A percentile compares a stretch with the other conserved stretches of the same genome.
Evolutionary conservation across 2,797 vertebrate genomes (phyloP).

Genomic region (Phalloptychus januarius): DNA sequence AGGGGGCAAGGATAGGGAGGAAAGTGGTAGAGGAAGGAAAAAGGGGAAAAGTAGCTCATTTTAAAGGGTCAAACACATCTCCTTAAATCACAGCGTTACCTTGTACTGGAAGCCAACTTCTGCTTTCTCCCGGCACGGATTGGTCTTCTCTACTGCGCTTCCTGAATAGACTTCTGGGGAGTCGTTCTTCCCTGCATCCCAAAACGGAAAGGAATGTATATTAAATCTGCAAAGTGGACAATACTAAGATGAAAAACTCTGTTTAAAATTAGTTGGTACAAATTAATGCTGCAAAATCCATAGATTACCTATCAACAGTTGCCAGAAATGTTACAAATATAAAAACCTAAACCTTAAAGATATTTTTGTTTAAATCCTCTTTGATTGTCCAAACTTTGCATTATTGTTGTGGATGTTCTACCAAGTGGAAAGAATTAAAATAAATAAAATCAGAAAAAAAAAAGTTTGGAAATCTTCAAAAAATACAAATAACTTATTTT

Average conservation of each 20-base stretch:
- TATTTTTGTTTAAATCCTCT: neutral
- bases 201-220: conserved; percentile 42
- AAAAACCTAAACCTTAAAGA: neutral
- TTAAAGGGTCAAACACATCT: conserved; percentile 52
- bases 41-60: conserved; percentile 40
- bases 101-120: conserved; percentile 72
- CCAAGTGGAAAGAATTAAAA: neutral
- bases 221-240: conserved; percentile 26
- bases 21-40: conserved; percentile 29
- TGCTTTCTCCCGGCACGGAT: conserved; percentile 64
- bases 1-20: conserved; percentile 25
- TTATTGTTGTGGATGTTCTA: neutral
- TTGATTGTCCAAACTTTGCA: neutral
- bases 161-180: conserved; percentile 67
- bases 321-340: neutral
- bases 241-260: neutral
- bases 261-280: neutral
- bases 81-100: conserved; percentile 79
- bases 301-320: neutral
- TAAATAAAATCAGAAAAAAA: neutral
- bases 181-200: conserved; percentile 75
- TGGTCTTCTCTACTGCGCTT: conserved; percentile 47
- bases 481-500: neutral
- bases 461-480: neutral
- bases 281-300: neutral